Evolutionary conservation across 1,140 invertebrate genomes (phyloP).

Genomic region (Atta colombica): DNA sequence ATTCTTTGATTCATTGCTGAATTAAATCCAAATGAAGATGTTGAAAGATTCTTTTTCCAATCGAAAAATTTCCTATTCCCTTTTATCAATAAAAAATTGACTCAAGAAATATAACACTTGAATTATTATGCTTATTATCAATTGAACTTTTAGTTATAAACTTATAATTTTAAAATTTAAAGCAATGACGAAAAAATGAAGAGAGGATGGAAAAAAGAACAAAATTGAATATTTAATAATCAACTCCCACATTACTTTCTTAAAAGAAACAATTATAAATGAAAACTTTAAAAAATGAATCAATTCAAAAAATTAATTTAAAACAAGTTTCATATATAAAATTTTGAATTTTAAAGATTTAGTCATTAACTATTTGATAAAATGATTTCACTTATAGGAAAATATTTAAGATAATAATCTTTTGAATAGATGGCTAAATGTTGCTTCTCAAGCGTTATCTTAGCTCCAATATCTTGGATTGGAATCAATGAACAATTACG

Average conservation of each 20-base stretch:
- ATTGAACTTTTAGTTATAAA: neutral
- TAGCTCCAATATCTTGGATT: slow-evolving; percentile 42
- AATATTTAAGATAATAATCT: neutral
- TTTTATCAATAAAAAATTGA: neutral
- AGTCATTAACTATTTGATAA: neutral
- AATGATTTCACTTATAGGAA: neutral
- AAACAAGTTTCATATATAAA: neutral
- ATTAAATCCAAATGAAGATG: slow-evolving; percentile 7
- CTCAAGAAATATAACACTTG: neutral
- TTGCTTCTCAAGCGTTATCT: slow-evolving; percentile 9
- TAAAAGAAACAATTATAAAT: neutral
- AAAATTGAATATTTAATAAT: slow-evolving; percentile 16
- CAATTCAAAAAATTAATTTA: neutral
- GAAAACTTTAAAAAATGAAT: neutral
- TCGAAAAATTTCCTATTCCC: neutral
- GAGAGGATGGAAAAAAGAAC: neutral
- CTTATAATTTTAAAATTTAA: neutral
- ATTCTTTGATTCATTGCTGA: slow-evolving; percentile 41
- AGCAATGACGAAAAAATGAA: neutral
- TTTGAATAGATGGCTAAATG: neutral
- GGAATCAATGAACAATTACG: slow-evolving; percentile 81
- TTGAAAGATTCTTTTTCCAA: neutral
- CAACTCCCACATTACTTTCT: neutral
- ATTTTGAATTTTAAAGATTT: slow-evolving; percentile 18
- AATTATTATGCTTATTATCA: neutral